These are phyloP conservation scores for Phaethornis superciliosus DNA, from an alignment of 2,113 vertebrate species.

Conservation along the genomic window DNA sequence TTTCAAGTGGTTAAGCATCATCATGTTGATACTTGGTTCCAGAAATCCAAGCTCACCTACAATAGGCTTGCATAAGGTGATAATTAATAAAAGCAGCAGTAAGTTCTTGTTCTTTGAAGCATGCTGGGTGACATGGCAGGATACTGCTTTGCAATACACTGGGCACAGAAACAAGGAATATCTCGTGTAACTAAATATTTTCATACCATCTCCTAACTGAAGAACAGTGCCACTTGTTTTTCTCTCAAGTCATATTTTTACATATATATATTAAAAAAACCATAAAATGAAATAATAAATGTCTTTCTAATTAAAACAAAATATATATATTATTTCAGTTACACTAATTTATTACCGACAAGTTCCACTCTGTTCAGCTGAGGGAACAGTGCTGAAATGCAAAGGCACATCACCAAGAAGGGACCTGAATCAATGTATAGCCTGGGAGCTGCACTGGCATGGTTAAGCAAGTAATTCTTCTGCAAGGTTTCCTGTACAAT, in stretches of 20 bases:
- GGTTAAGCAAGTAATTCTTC: background rate
- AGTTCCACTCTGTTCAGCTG: background rate
- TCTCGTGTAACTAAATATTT: background rate
- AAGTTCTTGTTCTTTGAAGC: background rate
- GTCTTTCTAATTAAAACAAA: background rate
- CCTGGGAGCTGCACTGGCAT: background rate
- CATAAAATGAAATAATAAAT: too few species aligned
- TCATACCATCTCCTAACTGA: background rate
- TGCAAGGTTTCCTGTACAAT: background rate
- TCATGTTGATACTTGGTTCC: background rate
- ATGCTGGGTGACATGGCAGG: background rate
- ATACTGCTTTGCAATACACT: background rate
- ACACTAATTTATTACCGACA: background rate
- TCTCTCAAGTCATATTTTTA: background rate
- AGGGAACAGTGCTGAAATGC: background rate
- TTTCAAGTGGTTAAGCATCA: background rate
- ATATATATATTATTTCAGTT: background rate
- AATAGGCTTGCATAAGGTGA: background rate
- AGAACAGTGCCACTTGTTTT: background rate
- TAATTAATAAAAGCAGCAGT: background rate
- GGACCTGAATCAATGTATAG: background rate
- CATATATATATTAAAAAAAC: background rate
- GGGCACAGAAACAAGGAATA: background rate
- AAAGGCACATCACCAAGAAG: accelerated
- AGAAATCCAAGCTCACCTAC: background rate